phyloP scores from a whole-genome alignment of 2,888 invertebrate genomes.

The Allophyes oxyacanthae region DNA sequence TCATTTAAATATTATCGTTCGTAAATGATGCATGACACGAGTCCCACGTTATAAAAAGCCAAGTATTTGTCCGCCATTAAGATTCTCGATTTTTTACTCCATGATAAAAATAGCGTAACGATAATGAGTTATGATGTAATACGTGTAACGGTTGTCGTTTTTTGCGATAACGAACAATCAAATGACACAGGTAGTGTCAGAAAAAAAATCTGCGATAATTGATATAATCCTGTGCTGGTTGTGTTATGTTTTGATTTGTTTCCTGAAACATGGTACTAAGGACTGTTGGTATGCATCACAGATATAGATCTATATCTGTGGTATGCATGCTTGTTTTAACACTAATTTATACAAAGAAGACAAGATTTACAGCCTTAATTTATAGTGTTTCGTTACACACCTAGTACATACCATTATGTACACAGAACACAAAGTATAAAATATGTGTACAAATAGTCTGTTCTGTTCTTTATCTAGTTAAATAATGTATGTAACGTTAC shows the following conservation, averaged over 20 bases:
- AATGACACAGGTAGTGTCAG: constrained; percentile 14
- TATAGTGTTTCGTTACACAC: too few relatives aligned
- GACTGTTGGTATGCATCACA: too few relatives aligned
- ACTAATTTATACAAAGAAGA: too few relatives aligned
- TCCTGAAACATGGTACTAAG: constrained; percentile 10
- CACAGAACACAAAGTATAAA: too few relatives aligned
- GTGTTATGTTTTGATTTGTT: constrained; percentile 28
- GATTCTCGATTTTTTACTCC: constrained; percentile 19
- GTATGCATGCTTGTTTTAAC: too few relatives aligned
- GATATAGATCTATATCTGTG: too few relatives aligned
- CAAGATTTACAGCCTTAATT: too few relatives aligned
- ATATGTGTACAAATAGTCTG: too few relatives aligned
- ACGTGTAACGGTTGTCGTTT: constrained; percentile 33
- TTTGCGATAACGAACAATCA: constrained; percentile 17
- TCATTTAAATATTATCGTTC: constrained; percentile 16
- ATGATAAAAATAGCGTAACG: constrained; percentile 12
- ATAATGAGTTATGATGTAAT: constrained; percentile 29
- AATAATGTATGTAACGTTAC: not conserved
- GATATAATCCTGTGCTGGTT: constrained; percentile 18
- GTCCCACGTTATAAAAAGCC: constrained; percentile 2
- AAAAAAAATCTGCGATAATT: constrained; percentile 26
- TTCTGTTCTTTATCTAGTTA: not conserved
- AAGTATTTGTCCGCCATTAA: constrained; percentile 2
- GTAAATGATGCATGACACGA: constrained; percentile 13
- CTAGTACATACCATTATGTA: too few relatives aligned